Conservation (phyloP, 2,888 invertebrate genomes). For the Petrolisthes cinctipes region DNA sequence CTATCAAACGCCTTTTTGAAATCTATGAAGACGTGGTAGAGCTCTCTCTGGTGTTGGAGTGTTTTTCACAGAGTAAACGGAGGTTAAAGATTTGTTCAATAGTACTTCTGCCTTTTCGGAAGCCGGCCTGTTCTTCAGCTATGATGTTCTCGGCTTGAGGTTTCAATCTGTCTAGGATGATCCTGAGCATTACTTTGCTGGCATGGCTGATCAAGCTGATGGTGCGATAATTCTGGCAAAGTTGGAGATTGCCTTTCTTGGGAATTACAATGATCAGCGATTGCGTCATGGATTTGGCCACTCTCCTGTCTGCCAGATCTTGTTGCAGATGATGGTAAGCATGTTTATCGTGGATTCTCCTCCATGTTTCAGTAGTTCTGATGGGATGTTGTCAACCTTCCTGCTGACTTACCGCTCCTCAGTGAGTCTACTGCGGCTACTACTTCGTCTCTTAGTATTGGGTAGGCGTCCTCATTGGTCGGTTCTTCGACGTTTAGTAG, state of each 20-base stretch:
- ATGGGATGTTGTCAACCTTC: background rate
- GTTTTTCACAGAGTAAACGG: too few relatives aligned
- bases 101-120: background rate
- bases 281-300: background rate
- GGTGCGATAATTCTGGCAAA: background rate
- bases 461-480: background rate
- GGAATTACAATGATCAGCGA: background rate
- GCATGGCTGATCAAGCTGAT: too few relatives aligned
- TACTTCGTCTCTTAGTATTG: background rate
- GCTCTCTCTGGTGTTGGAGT: too few relatives aligned
- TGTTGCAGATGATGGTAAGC: constrained; percentile 1
- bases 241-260: background rate
- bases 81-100: too few relatives aligned
- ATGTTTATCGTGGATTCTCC: background rate
- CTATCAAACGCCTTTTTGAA: too few relatives aligned
- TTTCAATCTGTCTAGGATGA: too few relatives aligned
- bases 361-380: background rate
- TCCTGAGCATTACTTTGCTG: too few relatives aligned
- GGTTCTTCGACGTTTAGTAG: background rate
- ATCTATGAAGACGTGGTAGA: too few relatives aligned
- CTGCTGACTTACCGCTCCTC: background rate
- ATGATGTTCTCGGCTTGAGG: background rate
- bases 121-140: background rate
- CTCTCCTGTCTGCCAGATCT: constrained; percentile 15
- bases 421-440: background rate